These are phyloP conservation scores for Nerophis lumbriciformis DNA, from an alignment of 2,113 vertebrate genomes.

Conservation along the genomic window DNA sequence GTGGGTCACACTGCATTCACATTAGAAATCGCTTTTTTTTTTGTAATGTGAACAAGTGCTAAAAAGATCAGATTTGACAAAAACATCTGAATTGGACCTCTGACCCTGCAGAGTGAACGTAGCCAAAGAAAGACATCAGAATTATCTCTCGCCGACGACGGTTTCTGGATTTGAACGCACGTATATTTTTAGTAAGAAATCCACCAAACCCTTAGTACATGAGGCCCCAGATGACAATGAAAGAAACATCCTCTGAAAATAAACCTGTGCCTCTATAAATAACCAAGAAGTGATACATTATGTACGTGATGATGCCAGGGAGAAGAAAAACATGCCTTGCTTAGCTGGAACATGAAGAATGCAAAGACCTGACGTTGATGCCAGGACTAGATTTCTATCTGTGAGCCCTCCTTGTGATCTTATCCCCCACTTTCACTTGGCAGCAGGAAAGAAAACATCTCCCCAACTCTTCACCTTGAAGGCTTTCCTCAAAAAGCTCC, in stretches of 20 bases:
- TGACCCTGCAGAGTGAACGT: no score
- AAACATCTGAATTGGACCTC: no score
- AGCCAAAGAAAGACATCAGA: no score
- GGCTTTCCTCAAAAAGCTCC: slow-evolving; percentile 11
- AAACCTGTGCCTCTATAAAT: slow-evolving; percentile 62
- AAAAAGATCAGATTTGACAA: no score
- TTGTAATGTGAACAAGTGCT: no score
- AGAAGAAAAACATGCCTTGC: slow-evolving; percentile 28
- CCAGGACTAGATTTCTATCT: slow-evolving; percentile 7
- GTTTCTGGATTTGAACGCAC: no score
- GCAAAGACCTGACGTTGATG: slow-evolving; percentile 14
- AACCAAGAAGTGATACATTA: slow-evolving; percentile 59
- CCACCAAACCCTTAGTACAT: no score
- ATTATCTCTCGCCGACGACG: no score
- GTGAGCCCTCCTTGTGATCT: slow-evolving; percentile 28
- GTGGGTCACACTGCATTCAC: no score
- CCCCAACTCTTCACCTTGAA: slow-evolving; percentile 34
- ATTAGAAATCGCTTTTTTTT: no score
- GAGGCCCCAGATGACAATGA: slow-evolving; percentile 9
- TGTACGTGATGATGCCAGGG: slow-evolving; percentile 45
- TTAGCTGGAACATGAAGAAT: slow-evolving; percentile 32
- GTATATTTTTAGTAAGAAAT: no score
- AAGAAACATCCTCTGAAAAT: slow-evolving; percentile 57
- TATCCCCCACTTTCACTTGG: slow-evolving; percentile 25
- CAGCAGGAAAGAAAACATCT: slow-evolving; percentile 31